Base-by-base conservation (phyloP, 1,140 invertebrate species). In the Zaprionus kolodkinae region DNA sequence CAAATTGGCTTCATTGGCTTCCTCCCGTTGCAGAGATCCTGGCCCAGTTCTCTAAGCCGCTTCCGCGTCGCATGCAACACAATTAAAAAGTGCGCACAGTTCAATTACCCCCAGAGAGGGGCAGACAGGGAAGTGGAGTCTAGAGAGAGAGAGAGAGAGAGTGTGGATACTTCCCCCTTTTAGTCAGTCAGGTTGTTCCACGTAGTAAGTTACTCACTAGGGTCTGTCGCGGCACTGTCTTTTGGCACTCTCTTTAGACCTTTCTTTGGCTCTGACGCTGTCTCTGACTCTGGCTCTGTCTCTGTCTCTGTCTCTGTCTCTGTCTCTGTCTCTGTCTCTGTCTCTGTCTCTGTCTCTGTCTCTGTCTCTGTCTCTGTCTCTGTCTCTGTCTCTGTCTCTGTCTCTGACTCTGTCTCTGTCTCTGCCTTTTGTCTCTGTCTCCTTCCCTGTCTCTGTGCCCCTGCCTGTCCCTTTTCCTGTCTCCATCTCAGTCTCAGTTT, bases 81-180 rank as follows among this genome's bases (percentile, higher is more conserved):
- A 87, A 87, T 87, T 87, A 87, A 87, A 88, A 35, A 87, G 77
- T 78, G 78, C 73, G 64, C 73, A 71, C 77, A 83, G 83, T 77
- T 87, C 83, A 87, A 87, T 87, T 87, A 87, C 73, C 38, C 73
- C 38, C 50, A 38, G 27, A 17, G 10, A 21, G 63, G 21, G 6
- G 13, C 1, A 30, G n/a, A 30, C 33, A 33, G 25, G 21, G 35
- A n/a, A 35, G 27, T 13, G 17, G 4, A 61, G 50, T 5, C 21
- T 21, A 21, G 21, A 25, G 17, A 36, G 30, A 61, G 9, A 61
- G 50, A n/a, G 5, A 21, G 21, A 25, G 17, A 36, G 30, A 61
- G 9, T 69, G 50, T 27, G 5, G 55, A 11, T 52, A 66, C 17
- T 66, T 66, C 25, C 38, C 45, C 38, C 6, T 12, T 12, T 45